Evolutionary conservation across 2,888 invertebrate genomes (phyloP).

Genomic region (Yponomeuta plumbellus): DNA sequence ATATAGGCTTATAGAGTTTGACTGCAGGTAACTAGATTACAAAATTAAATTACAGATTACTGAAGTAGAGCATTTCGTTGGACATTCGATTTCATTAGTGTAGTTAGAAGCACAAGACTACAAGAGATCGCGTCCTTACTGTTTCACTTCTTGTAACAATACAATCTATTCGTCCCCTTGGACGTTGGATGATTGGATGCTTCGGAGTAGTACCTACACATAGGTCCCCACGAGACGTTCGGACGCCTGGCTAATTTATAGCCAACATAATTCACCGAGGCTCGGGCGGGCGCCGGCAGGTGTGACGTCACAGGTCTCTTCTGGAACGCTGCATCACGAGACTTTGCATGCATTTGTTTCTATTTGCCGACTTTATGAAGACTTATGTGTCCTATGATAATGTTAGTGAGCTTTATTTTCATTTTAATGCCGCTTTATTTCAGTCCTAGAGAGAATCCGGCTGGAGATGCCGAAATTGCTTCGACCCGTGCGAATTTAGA

Average conservation of each 20-base stretch:
- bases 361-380: background rate
- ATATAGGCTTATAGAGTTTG: no score
- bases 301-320: slow-evolving; percentile 34
- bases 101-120: no score
- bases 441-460: background rate
- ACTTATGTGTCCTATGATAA: background rate
- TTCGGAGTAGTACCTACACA: slow-evolving; percentile 12
- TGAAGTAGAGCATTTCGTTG: no score
- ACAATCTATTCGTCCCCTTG: no score
- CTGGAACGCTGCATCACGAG: background rate
- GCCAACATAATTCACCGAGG: slow-evolving; percentile 39
- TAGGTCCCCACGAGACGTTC: slow-evolving; percentile 37
- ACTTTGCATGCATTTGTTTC: slow-evolving; percentile 1
- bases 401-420: background rate
- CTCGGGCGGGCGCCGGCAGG: slow-evolving; percentile 26
- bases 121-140: no score
- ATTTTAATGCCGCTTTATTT: background rate
- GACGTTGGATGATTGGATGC: background rate
- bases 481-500: background rate
- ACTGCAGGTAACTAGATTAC: no score
- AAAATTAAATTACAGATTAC: no score
- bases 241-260: slow-evolving; percentile 49
- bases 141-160: background rate
- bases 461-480: background rate
- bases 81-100: no score